Percentiles rank a stretch among this genome's conserved stretches.
These are phyloP conservation scores for Fukomys damarensis DNA, from an alignment of 2,113 vertebrate species.

Conservation along the genomic window DNA sequence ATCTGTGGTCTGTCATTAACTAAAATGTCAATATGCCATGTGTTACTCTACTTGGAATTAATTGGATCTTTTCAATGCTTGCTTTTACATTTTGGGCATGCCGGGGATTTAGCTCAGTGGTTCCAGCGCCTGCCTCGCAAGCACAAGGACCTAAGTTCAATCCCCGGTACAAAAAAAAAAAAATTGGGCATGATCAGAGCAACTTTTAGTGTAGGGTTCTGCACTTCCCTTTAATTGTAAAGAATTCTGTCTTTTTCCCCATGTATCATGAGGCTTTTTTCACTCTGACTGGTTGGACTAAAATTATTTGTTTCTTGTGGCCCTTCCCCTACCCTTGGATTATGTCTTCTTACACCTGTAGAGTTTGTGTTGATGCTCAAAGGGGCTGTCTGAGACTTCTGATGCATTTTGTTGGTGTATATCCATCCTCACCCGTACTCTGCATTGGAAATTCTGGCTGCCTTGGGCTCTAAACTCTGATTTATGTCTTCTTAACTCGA, in stretches of 20 bases:
- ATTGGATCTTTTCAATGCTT: neutral
- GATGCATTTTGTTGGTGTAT: neutral
- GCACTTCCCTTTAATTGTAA: neutral
- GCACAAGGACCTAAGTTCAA: no score
- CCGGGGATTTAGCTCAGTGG: no score
- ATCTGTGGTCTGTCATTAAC: neutral
- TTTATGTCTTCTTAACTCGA: neutral
- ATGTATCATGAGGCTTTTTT: neutral
- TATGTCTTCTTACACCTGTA: neutral
- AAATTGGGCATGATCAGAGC: neutral
- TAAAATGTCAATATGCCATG: neutral
- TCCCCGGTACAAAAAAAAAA: no score
- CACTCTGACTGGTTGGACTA: neutral
- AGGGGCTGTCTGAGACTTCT: neutral
- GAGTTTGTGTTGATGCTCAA: neutral
- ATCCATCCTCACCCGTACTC: neutral
- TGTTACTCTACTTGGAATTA: neutral
- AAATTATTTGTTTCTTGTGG: neutral
- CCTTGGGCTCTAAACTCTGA: neutral
- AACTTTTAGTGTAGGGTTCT: neutral
- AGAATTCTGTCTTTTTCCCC: neutral
- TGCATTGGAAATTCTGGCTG: neutral
- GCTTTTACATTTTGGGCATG: neutral
- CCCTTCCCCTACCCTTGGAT: neutral
- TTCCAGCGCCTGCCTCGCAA: no score